A percentile compares a stretch with the other conserved stretches of the same genome.
Evolutionary conservation across 2,797 vertebrate species (phyloP).

Genomic region (Remorina albescens): DNA sequence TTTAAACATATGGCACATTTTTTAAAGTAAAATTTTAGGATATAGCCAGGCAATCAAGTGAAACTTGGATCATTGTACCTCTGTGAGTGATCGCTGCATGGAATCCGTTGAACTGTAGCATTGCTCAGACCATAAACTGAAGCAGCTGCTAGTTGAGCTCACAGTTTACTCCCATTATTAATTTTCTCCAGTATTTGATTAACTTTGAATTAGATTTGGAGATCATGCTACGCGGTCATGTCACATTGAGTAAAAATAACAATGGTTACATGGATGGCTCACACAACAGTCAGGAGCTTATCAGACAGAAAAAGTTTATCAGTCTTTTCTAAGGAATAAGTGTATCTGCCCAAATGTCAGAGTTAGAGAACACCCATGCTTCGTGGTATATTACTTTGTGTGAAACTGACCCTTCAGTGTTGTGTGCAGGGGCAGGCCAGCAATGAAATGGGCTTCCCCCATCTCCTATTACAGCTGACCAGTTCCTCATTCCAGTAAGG

Average conservation of each 20-base stretch:
- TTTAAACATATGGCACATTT: background rate
- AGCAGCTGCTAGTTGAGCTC: background rate
- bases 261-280: background rate
- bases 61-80: background rate
- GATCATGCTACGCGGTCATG: background rate
- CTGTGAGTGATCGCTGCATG: background rate
- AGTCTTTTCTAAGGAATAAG: conserved; percentile 8
- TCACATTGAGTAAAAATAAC: background rate
- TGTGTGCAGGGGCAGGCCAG: conserved; percentile 54
- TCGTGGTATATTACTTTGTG: conserved; percentile 45
- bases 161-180: background rate
- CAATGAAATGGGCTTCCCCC: conserved; percentile 61
- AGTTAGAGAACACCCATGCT: conserved; percentile 10
- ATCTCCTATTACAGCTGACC: conserved; percentile 63
- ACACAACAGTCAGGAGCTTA: background rate
- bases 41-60: too few relatives aligned
- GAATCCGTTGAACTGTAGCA: background rate
- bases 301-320: background rate
- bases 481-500: conserved; percentile 64
- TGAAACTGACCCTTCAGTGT: conserved; percentile 65
- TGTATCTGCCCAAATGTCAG: conserved; percentile 41
- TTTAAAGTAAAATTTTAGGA: conserved; percentile 6
- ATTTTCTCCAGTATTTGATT: background rate
- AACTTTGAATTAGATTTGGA: background rate
- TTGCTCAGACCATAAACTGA: conserved; percentile 1